Conservation (phyloP, 2,888 invertebrate species). For the Acleris laterana region DNA sequence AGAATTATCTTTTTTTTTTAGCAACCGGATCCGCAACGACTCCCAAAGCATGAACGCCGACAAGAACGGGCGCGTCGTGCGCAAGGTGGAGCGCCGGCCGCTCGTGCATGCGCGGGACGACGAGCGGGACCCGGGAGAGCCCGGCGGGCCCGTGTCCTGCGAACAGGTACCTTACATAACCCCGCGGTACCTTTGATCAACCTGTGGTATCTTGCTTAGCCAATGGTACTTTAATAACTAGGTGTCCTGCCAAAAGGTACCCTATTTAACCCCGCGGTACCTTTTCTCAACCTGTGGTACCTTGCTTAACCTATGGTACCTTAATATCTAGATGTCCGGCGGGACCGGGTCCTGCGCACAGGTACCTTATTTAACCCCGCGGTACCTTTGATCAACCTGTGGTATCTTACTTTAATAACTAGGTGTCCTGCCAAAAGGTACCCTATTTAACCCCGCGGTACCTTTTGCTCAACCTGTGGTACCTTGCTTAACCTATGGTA, state of each 20-base stretch:
- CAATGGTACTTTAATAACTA: too few relatives aligned
- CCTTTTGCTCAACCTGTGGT: too few relatives aligned
- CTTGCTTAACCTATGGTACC: too few relatives aligned
- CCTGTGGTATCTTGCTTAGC: too few relatives aligned
- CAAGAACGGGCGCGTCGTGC: slow-evolving; percentile 53
- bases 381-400: too few relatives aligned
- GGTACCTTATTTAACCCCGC: neutral
- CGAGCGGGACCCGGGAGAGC: neutral
- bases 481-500: too few relatives aligned
- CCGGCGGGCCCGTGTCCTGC: slow-evolving; percentile 26
- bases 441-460: neutral
- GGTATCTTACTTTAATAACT: too few relatives aligned
- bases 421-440: neutral
- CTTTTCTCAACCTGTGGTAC: too few relatives aligned
- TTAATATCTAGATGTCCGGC: too few relatives aligned
- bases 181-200: neutral
- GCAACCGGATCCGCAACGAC: slow-evolving; percentile 70
- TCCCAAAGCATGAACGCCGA: slow-evolving; percentile 69
- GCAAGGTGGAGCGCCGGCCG: slow-evolving; percentile 61
- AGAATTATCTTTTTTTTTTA: neutral
- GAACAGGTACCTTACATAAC: slow-evolving; percentile 21
- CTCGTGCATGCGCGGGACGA: slow-evolving; percentile 54
- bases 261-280: too few relatives aligned
- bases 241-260: too few relatives aligned
- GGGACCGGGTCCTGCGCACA: too few relatives aligned